phyloP scores from a whole-genome alignment of 2,797 vertebrate genomes.

The Pseudomugil gertrudae region DNA sequence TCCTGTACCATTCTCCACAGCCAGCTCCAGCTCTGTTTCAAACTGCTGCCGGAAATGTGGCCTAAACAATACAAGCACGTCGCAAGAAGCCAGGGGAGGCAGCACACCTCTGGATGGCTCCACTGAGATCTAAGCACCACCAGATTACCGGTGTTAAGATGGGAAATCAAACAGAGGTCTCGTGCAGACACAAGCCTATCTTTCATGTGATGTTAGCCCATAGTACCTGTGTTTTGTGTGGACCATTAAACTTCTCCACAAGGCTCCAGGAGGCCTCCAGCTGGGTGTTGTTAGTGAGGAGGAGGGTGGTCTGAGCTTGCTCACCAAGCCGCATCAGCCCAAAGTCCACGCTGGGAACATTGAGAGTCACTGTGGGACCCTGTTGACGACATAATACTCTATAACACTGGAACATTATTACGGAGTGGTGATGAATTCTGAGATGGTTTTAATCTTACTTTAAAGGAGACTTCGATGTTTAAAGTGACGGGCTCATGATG shows the following conservation, averaged over 20 bases:
- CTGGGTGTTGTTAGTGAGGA: slow-evolving; percentile 85
- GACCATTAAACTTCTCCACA: slow-evolving; percentile 66
- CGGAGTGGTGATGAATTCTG: background rate
- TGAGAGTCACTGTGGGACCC: slow-evolving; percentile 86
- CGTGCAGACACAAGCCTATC: background rate
- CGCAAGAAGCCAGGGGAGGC: slow-evolving; percentile 77
- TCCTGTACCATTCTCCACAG: slow-evolving; percentile 85
- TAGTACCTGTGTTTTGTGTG: slow-evolving; percentile 61
- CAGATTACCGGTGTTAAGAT: slow-evolving; percentile 7
- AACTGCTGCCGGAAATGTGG: slow-evolving; percentile 81
- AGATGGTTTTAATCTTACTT: slow-evolving; percentile 76
- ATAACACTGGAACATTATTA: background rate
- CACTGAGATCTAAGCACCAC: slow-evolving; percentile 76
- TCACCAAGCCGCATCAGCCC: slow-evolving; percentile 85
- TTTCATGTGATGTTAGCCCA: background rate
- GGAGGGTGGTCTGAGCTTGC: slow-evolving; percentile 66
- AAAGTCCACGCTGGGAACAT: slow-evolving; percentile 83
- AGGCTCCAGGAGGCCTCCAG: slow-evolving; percentile 87
- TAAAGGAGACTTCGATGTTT: slow-evolving; percentile 87
- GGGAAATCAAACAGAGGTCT: background rate
- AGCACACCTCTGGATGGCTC: slow-evolving; percentile 84
- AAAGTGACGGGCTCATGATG: slow-evolving; percentile 78
- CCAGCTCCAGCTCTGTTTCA: slow-evolving; percentile 85
- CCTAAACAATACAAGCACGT: slow-evolving; percentile 82
- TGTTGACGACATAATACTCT: slow-evolving; percentile 45